Evolutionary conservation across 2,888 invertebrate species (phyloP).

Genomic region (Parelbella ahira): DNA sequence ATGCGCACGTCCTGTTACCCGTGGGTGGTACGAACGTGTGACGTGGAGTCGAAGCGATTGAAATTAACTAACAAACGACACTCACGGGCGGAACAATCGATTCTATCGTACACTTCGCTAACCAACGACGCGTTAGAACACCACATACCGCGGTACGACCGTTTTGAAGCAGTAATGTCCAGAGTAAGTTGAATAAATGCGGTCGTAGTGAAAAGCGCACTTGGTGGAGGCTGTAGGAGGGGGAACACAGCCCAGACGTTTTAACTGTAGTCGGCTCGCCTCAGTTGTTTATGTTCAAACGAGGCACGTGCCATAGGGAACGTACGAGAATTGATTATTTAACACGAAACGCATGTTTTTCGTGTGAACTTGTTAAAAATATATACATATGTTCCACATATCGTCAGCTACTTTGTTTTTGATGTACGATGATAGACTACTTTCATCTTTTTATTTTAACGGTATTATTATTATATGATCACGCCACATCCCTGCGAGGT

Average conservation of each 20-base stretch:
- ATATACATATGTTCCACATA: constrained; percentile 31
- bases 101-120: constrained; percentile 32
- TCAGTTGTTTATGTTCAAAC: constrained; percentile 54
- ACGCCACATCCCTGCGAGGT: too few species aligned
- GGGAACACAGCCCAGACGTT: constrained; percentile 46
- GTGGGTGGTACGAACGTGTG: constrained; percentile 72
- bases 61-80: constrained; percentile 57
- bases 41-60: constrained; percentile 54
- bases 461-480: too few species aligned
- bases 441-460: constrained; percentile 16
- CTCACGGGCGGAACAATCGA: constrained; percentile 40
- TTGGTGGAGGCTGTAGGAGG: constrained; percentile 40
- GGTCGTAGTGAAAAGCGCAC: constrained; percentile 38
- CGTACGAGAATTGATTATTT: constrained; percentile 46
- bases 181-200: too few species aligned
- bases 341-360: constrained; percentile 53
- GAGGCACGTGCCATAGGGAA: constrained; percentile 61
- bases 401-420: constrained; percentile 18
- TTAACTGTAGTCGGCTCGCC: constrained; percentile 42
- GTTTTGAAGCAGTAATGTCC: constrained; percentile 41
- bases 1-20: constrained; percentile 64
- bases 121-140: constrained; percentile 52
- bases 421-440: constrained; percentile 18
- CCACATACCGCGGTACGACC: too few species aligned
- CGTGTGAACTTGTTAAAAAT: constrained; percentile 32